Evolutionary conservation across 2,113 vertebrate genomes (phyloP), one percentile per base, ranked within the genome.

Genomic region (Cyprinus carpio): DNA sequence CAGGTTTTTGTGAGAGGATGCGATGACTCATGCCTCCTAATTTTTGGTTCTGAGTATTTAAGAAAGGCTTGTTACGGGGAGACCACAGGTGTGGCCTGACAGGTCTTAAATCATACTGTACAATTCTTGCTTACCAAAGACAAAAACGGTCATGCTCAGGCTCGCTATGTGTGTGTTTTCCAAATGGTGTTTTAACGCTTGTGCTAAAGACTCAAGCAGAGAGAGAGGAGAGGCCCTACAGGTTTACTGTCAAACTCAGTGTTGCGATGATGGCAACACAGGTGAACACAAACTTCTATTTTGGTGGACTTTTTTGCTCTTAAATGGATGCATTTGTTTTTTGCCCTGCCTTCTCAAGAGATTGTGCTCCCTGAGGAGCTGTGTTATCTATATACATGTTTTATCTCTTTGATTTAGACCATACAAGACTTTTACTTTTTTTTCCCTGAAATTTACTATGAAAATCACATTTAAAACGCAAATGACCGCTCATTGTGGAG

Each of bases 191-290:
- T 86, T 58, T 60, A 74, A 78, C 31, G 43, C 37, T 10, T 60
- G 51, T 43, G 13, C 31, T 81, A 15, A 15, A 18, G 29, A 71
- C 76, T 81, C 23, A 7, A 65, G 56, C 8, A 15, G 49, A 51
- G 51, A 54, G 64, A 77, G 31, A 76, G 69, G 31, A 76, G 69
- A 20, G 49, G 10, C 34, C 31, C 12, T 86, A 20, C 43, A 86
- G 77, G 51, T 86, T 84, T 81, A 46, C 58, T 74, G 80, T 27
- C n/a, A 81, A 81, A 84, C 51, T 84, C 81, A 79, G 71, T 81
- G 87, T 88, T 88, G 85, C 87, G 76, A 86, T 86, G 76, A 86
- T 86, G 82, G 85, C 62, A 88, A 78, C 87, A 58, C 79, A 31
- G 10, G 75, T 76, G 76, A 69, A 27, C 7, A 2, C n/a, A n/a